Evolutionary conservation across 2,888 invertebrate genomes (phyloP).

Genomic region (Odiellus spinosus): DNA sequence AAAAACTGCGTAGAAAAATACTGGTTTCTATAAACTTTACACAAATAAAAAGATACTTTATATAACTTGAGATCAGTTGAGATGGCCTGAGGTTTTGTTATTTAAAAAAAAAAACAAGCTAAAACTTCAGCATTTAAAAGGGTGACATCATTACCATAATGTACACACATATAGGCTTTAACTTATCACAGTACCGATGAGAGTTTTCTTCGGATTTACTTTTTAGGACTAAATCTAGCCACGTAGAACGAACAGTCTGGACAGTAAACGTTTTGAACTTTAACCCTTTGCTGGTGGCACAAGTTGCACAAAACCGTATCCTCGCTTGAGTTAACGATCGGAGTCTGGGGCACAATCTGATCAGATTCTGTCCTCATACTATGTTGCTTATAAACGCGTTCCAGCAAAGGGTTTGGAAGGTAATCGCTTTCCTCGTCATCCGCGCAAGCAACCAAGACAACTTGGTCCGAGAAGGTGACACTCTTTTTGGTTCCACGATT

Average conservation of each 20-base stretch:
- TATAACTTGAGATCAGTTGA: no score
- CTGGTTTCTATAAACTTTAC: no score
- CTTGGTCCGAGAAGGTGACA: constrained; percentile 87
- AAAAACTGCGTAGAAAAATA: no score
- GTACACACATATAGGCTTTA: no score
- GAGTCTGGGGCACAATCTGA: constrained; percentile 2
- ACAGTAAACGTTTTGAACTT: constrained; percentile 64
- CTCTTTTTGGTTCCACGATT: constrained; percentile 50
- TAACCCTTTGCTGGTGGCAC: constrained; percentile 67
- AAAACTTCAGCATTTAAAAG: no score
- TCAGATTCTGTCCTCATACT: constrained; percentile 35
- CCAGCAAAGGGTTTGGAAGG: constrained; percentile 76
- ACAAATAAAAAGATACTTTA: no score
- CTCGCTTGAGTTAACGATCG: not conserved
- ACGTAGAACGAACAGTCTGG: constrained; percentile 83
- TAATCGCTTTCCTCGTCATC: constrained; percentile 83
- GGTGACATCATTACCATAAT: no score
- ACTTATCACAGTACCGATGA: no score
- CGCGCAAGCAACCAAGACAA: constrained; percentile 77
- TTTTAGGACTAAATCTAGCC: constrained; percentile 29
- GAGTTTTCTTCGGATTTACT: constrained; percentile 2
- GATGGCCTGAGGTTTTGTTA: no score
- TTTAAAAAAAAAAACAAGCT: no score
- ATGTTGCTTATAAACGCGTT: constrained; percentile 44
- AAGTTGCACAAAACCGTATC: constrained; percentile 46